phyloP scores from a whole-genome alignment of 2,113 vertebrate genomes.

The Triplophysa siluroides region DNA sequence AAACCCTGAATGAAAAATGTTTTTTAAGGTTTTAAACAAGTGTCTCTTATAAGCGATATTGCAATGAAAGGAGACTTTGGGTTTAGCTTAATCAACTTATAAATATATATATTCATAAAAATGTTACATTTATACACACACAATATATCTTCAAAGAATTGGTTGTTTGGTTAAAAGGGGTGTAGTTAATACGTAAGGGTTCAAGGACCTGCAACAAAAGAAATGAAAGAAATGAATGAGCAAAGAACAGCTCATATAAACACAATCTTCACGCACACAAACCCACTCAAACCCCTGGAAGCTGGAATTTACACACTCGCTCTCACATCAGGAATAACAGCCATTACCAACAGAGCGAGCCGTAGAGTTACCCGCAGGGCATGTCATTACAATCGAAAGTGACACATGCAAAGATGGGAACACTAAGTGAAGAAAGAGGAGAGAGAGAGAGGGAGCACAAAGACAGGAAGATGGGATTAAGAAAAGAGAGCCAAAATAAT shows the following conservation, averaged over 20 bases:
- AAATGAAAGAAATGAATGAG: conserved; percentile 25
- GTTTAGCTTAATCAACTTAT: neutral
- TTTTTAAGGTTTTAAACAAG: neutral
- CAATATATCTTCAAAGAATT: too few species aligned
- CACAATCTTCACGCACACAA: conserved; percentile 17
- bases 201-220: conserved; percentile 19
- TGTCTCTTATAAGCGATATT: neutral
- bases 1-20: neutral
- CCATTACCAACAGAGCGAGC: conserved; percentile 74
- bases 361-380: conserved; percentile 73
- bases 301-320: conserved; percentile 73
- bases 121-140: neutral
- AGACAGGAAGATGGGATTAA: conserved; percentile 23
- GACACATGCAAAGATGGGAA: conserved; percentile 73
- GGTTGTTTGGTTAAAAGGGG: too few species aligned
- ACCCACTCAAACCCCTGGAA: conserved; percentile 41
- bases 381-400: conserved; percentile 78
- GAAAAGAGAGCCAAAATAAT: neutral
- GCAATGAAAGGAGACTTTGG: neutral
- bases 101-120: too few species aligned
- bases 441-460: conserved; percentile 34
- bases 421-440: conserved; percentile 12
- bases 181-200: neutral
- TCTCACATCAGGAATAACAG: conserved; percentile 70
- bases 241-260: conserved; percentile 34